Percentiles rank a stretch among this genome's conserved stretches.
Evolutionary conservation across 2,113 vertebrate species (phyloP).

Genomic region (Trichomycterus rosablanca): DNA sequence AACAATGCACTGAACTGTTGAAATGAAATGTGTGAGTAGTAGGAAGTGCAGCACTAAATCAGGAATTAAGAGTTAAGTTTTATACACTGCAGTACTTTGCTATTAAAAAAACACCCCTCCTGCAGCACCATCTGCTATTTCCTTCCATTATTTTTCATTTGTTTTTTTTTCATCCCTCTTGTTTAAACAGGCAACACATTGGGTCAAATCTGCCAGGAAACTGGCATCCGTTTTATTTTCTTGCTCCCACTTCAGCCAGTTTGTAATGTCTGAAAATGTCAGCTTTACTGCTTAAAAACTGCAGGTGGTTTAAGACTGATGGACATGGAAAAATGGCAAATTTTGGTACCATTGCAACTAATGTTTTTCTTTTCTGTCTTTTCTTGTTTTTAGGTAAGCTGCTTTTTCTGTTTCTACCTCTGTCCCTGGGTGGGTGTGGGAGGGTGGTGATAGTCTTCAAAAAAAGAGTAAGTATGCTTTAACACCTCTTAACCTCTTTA

Average conservation of each 20-base stretch:
- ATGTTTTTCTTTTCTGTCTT: slow-evolving; percentile 19
- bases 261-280: background rate
- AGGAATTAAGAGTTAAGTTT: no score
- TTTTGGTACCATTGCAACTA: background rate
- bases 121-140: background rate
- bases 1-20: no score
- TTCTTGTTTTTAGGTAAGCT: slow-evolving; percentile 58
- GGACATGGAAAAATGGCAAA: background rate
- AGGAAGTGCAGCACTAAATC: no score
- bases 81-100: no score
- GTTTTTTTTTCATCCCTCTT: slow-evolving; percentile 7
- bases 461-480: slow-evolving; percentile 11
- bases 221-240: slow-evolving; percentile 23
- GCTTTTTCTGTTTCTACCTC: slow-evolving; percentile 27
- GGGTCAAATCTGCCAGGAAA: slow-evolving; percentile 8
- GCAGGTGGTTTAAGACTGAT: no score
- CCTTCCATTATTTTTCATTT: slow-evolving; percentile 22
- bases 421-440: slow-evolving; percentile 27
- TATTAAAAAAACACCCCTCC: slow-evolving; percentile 11
- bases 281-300: background rate
- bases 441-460: slow-evolving; percentile 15
- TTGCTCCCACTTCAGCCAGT: slow-evolving; percentile 3
- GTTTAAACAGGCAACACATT: slow-evolving; percentile 8
- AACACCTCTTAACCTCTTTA: no score
- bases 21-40: no score